phyloP scores from a whole-genome alignment of 2,113 vertebrate species.

The Talpa occidentalis region DNA sequence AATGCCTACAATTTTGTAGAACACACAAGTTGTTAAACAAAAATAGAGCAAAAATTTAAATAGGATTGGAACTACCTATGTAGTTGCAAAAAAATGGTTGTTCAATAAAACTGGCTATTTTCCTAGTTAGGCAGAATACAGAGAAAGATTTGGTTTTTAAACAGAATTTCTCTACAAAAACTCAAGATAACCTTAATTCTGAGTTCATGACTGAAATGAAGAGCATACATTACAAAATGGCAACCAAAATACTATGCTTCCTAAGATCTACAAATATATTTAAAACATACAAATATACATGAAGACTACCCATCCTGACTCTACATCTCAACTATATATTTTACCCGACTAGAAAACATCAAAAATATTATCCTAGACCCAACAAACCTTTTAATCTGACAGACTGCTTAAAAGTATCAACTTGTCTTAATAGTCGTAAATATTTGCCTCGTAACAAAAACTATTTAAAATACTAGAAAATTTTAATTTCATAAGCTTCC shows the following conservation, averaged over 20 bases:
- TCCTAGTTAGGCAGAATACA: not conserved
- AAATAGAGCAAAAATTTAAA: not conserved
- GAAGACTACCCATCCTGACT: not conserved
- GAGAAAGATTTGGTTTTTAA: conserved; percentile 34
- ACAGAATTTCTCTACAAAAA: conserved; percentile 51
- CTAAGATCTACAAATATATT: not conserved
- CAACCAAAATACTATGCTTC: conserved; percentile 28
- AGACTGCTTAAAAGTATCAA: conserved; percentile 51
- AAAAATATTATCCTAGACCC: not conserved
- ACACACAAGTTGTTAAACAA: conserved; percentile 17
- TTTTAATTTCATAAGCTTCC: conserved; percentile 22
- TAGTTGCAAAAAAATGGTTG: conserved; percentile 13
- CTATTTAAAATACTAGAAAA: conserved; percentile 45
- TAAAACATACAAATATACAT: not conserved
- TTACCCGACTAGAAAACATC: conserved; percentile 24
- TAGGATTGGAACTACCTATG: conserved; percentile 27
- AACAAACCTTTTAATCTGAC: not conserved
- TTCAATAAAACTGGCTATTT: conserved; percentile 39
- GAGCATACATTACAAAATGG: conserved; percentile 17
- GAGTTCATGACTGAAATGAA: not conserved
- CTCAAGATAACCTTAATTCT: not conserved
- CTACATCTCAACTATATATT: not conserved
- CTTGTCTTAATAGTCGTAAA: conserved; percentile 6
- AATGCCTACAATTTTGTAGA: not conserved
- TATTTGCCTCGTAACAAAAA: conserved; percentile 19